phyloP scores from a whole-genome alignment of 2,888 invertebrate species.

The Aleiodes leptofemur region DNA sequence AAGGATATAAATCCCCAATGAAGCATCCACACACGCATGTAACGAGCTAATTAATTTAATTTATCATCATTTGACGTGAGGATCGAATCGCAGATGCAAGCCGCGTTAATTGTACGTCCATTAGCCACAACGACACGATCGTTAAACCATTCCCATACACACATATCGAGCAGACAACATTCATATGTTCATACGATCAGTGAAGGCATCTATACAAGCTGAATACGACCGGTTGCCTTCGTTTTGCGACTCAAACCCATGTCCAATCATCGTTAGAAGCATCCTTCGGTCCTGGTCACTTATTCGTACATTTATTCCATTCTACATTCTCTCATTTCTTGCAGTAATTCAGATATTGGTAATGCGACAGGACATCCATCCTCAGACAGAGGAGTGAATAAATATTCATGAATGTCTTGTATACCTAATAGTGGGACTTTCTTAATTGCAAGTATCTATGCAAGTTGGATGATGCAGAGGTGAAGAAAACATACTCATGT shows the following conservation, averaged over 20 bases:
- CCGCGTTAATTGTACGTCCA: slow-evolving; percentile 70
- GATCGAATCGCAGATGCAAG: slow-evolving; percentile 69
- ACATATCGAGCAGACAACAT: slow-evolving; percentile 6
- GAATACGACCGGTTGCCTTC: slow-evolving; percentile 21
- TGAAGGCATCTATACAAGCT: slow-evolving; percentile 8
- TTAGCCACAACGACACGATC: slow-evolving; percentile 68
- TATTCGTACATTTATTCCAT: slow-evolving; percentile 16
- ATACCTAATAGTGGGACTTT: neutral
- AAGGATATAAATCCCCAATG: neutral
- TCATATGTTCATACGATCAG: slow-evolving; percentile 16
- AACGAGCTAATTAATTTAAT: slow-evolving; percentile 72
- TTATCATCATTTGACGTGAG: slow-evolving; percentile 69
- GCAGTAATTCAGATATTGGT: slow-evolving; percentile 4
- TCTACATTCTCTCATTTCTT: neutral
- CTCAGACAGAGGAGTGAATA: neutral
- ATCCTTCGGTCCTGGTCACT: slow-evolving; percentile 2
- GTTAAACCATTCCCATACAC: slow-evolving; percentile 51
- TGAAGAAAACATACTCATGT: slow-evolving; percentile 18
- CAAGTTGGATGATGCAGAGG: slow-evolving; percentile 10
- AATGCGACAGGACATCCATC: slow-evolving; percentile 24
- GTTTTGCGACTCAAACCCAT: slow-evolving; percentile 10
- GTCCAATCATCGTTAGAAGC: slow-evolving; percentile 30
- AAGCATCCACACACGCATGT: slow-evolving; percentile 54
- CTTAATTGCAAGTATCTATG: slow-evolving; percentile 16
- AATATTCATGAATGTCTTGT: slow-evolving; percentile 30